These are phyloP conservation scores for Amblyjoppa proteus DNA, from an alignment of 2,888 invertebrate genomes.

Conservation along the genomic window DNA sequence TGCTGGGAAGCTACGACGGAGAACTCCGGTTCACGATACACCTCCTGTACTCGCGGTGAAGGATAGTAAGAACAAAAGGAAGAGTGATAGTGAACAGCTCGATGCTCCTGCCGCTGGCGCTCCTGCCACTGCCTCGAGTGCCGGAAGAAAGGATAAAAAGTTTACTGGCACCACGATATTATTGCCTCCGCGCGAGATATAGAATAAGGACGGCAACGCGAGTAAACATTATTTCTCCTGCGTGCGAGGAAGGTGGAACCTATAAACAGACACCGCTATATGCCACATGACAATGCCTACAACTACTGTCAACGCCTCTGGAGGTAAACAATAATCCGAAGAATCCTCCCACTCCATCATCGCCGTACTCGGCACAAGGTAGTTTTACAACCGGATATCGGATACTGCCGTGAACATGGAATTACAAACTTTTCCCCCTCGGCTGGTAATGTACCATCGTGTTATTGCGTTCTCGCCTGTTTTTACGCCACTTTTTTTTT, in stretches of 20 bases:
- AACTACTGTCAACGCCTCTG: slow-evolving; percentile 8
- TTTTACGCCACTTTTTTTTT: background rate
- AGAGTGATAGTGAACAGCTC: slow-evolving; percentile 46
- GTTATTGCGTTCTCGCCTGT: background rate
- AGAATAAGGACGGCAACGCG: slow-evolving; percentile 21
- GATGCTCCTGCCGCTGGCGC: slow-evolving; percentile 25
- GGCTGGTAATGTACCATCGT: slow-evolving; percentile 13
- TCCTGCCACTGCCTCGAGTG: slow-evolving; percentile 41
- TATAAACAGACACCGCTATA: background rate
- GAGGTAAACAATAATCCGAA: slow-evolving; percentile 38
- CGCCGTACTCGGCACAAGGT: background rate
- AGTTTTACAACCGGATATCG: slow-evolving; percentile 51
- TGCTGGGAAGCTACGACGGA: slow-evolving; percentile 24
- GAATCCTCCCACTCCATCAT: background rate
- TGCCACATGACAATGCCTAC: slow-evolving; percentile 13
- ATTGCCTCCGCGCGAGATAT: slow-evolving; percentile 32
- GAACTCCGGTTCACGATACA: background rate
- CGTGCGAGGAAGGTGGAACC: background rate
- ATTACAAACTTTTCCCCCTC: slow-evolving; percentile 8
- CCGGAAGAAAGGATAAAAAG: slow-evolving; percentile 47
- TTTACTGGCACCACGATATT: slow-evolving; percentile 55
- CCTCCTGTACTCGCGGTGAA: background rate
- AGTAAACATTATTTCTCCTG: slow-evolving; percentile 36
- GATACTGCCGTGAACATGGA: slow-evolving; percentile 27
- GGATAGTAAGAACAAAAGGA: slow-evolving; percentile 32